These are phyloP conservation scores for Rhyacophila brunnea DNA, from an alignment of 1,140 invertebrate genomes.

Conservation along the genomic window DNA sequence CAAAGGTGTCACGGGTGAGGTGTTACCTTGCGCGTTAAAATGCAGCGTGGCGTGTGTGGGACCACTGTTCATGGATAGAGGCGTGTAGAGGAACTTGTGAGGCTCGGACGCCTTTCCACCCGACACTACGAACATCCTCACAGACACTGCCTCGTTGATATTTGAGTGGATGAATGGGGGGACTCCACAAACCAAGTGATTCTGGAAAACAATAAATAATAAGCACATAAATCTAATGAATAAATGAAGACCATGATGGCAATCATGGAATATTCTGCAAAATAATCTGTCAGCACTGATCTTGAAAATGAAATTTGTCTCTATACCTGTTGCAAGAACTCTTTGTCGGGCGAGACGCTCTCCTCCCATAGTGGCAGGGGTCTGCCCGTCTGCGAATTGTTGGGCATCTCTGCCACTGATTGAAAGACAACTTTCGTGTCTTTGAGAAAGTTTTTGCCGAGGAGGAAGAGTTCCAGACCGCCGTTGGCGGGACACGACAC, in stretches of 20 bases:
- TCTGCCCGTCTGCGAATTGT: slow-evolving; percentile 36
- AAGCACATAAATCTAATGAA: too few species aligned
- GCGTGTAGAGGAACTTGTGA: slow-evolving; percentile 81
- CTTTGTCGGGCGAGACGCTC: slow-evolving; percentile 76
- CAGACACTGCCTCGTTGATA: slow-evolving; percentile 67
- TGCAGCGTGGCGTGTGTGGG: slow-evolving; percentile 45
- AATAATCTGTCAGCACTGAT: too few species aligned
- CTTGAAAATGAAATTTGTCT: too few species aligned
- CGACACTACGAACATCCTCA: slow-evolving; percentile 79
- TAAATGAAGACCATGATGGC: too few species aligned
- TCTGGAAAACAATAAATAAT: too few species aligned
- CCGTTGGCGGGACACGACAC: slow-evolving; percentile 76
- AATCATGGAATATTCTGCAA: too few species aligned
- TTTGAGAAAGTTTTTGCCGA: slow-evolving; percentile 96
- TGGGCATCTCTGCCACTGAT: slow-evolving; percentile 51
- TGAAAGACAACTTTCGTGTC: slow-evolving; percentile 89
- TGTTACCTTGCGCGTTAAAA: slow-evolving; percentile 40
- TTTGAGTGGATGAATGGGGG: slow-evolving; percentile 72
- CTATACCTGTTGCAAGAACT: slow-evolving; percentile 75
- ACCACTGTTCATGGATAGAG: slow-evolving; percentile 42
- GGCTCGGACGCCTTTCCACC: slow-evolving; percentile 87
- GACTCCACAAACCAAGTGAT: slow-evolving; percentile 89
- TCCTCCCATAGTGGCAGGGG: slow-evolving; percentile 75
- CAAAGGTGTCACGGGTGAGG: neutral
- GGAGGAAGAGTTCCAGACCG: slow-evolving; percentile 87